Base-by-base conservation (phyloP, 2,888 invertebrate genomes). In the Diloba caeruleocephala region DNA sequence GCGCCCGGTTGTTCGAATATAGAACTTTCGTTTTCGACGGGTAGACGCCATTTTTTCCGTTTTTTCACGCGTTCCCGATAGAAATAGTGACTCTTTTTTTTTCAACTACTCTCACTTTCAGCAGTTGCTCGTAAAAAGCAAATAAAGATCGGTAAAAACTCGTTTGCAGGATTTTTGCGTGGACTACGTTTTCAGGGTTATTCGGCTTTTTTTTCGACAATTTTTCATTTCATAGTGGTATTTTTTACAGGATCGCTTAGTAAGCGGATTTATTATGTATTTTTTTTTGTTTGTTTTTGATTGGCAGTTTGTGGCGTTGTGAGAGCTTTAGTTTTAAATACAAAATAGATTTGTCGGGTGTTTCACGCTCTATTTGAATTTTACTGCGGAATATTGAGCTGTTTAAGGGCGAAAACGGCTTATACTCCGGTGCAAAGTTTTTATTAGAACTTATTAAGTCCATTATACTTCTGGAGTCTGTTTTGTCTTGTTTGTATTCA, bases 1-100 rank as follows among this genome's bases (percentile, higher is more conserved):
- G 76, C 79, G 82, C 81, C 79, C 84, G 84, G 78, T 84, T 86
- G 86, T 84, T 84, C 85, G 79, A 87, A 89, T 89, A 90, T 88
- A 90, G 88, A 84, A 89, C 90, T 90, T 82, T 91, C 90, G 74
- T 89, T 92, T 82, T 90, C 91, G 63, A 55, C 72, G 77, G 48
- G 64, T 74, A 76, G 81, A 82, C 78, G 74, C 76, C 71, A 74
- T 83, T 86, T 85, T 88, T 83, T 78, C 81, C 83, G 86, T 87
- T 84, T 84, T 83, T 83, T 75, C 80, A 77, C 82, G 75, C 81
- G 81, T 83, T 78, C 84, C 85, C 90, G 87, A 89, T 91, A 91
- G 91, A 86, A 91, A 88, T 89, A 90, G 92, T 92, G 92, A 88
- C 88, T 89, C 85, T 84, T 88, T 90, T 89, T 90, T 89, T 87